These are phyloP conservation scores for Phocides pigmalion DNA, from an alignment of 1,140 invertebrate genomes.

Conservation along the genomic window DNA sequence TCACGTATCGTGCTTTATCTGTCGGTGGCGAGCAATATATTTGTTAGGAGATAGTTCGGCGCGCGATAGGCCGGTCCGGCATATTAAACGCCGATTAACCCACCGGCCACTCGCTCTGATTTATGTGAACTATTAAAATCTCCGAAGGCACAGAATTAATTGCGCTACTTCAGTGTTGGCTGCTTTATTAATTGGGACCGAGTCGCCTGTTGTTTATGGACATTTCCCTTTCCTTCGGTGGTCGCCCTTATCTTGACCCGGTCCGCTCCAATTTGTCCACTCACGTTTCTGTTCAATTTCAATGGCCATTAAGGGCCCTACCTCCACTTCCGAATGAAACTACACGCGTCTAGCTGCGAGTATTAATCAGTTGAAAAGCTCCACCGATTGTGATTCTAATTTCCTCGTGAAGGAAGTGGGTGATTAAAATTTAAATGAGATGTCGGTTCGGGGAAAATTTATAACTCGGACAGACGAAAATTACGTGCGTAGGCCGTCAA, in stretches of 20 bases:
- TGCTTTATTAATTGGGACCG: constrained; percentile 80
- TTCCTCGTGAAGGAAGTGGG: constrained; percentile 36
- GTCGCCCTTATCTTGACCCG: constrained; percentile 69
- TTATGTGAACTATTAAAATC: constrained; percentile 83
- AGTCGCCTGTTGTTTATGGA: constrained; percentile 79
- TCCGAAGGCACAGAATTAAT: constrained; percentile 81
- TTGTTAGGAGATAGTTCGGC: constrained; percentile 50
- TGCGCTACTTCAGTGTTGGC: constrained; percentile 75
- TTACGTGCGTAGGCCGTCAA: constrained; percentile 66
- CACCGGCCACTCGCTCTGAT: constrained; percentile 72
- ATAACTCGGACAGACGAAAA: constrained; percentile 64
- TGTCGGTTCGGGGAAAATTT: constrained; percentile 44
- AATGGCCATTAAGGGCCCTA: constrained; percentile 70
- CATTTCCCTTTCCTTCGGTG: constrained; percentile 69
- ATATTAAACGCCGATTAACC: constrained; percentile 81
- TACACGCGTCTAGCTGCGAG: constrained; percentile 30
- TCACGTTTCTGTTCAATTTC: constrained; percentile 75
- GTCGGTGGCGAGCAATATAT: constrained; percentile 54
- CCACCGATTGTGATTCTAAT: constrained; percentile 48
- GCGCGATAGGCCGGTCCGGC: constrained; percentile 59
- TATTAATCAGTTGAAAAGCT: constrained; percentile 39
- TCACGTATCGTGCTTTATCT: constrained; percentile 68
- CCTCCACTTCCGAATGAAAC: constrained; percentile 48
- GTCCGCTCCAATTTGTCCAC: constrained; percentile 72
- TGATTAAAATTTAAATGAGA: constrained; percentile 49